These are phyloP conservation scores for Nasonia giraulti DNA, from an alignment of 1,140 invertebrate species.

Conservation along the genomic window DNA sequence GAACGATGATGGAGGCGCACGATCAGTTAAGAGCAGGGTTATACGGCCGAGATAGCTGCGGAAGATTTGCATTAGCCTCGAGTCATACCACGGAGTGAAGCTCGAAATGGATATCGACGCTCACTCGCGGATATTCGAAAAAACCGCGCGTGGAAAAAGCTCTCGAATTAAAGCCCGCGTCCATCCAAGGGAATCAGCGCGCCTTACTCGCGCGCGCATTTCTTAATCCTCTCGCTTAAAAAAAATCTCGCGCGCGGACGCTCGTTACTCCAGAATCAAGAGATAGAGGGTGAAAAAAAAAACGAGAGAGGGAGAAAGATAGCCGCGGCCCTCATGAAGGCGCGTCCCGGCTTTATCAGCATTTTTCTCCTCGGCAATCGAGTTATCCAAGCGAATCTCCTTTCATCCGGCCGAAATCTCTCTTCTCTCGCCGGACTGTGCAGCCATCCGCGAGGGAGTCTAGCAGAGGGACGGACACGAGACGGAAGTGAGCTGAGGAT, in stretches of 20 bases:
- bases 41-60: too few relatives aligned
- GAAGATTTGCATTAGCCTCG: too few relatives aligned
- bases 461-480: background rate
- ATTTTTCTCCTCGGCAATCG: conserved; percentile 16
- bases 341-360: conserved; percentile 28
- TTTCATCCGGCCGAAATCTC: conserved; percentile 13
- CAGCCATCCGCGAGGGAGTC: background rate
- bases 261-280: background rate
- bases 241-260: background rate
- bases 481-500: background rate
- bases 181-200: too few relatives aligned
- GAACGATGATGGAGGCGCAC: too few relatives aligned
- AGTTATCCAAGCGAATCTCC: conserved; percentile 24
- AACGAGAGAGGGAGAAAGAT: background rate
- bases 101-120: too few relatives aligned
- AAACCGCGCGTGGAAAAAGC: too few relatives aligned
- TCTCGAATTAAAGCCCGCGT: too few relatives aligned
- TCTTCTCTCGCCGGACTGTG: background rate
- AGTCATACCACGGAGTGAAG: too few relatives aligned
- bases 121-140: too few relatives aligned
- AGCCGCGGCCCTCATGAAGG: background rate
- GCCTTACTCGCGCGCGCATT: too few relatives aligned
- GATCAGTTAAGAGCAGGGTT: too few relatives aligned
- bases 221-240: background rate
- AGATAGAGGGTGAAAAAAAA: background rate